A percentile compares a stretch with the other conserved stretches of the same genome.
phyloP scores from a whole-genome alignment of 2,888 invertebrate species.

The Pachliopta kotzebuea region DNA sequence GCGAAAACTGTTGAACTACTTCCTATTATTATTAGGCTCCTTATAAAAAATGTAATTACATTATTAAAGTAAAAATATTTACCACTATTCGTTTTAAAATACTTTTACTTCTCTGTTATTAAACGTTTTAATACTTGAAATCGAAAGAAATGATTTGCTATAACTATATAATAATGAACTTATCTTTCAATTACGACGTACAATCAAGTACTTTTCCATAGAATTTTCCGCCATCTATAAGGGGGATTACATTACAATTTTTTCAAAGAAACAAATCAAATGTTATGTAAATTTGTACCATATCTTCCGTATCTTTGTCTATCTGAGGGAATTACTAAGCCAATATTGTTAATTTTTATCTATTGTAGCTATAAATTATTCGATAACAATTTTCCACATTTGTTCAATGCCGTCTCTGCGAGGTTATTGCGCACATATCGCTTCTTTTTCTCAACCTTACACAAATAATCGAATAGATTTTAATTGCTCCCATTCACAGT shows the following conservation, averaged over 20 bases:
- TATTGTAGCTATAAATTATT: conserved; percentile 28
- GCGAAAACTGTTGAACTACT: too few relatives aligned
- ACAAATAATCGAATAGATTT: conserved; percentile 58
- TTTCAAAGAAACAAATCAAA: conserved; percentile 8
- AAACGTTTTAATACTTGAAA: too few relatives aligned
- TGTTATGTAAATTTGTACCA: too few relatives aligned
- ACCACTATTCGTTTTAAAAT: not conserved
- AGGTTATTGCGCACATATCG: conserved; percentile 41
- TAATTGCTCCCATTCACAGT: conserved; percentile 53
- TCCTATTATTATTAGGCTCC: not conserved
- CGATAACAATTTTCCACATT: conserved; percentile 34
- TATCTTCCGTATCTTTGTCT: too few relatives aligned
- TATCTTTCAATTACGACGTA: conserved; percentile 11
- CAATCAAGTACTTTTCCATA: conserved; percentile 17
- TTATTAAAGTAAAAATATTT: not conserved
- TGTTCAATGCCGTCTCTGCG: conserved; percentile 28
- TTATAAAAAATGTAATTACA: not conserved
- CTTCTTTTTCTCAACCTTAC: conserved; percentile 52
- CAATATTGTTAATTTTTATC: conserved; percentile 17
- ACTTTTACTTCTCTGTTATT: too few relatives aligned
- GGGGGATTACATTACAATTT: conserved; percentile 3
- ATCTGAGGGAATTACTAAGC: conserved; percentile 15
- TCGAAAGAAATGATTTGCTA: not conserved
- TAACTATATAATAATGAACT: not conserved
- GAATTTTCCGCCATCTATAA: conserved; percentile 1